Evolutionary conservation across 2,888 invertebrate genomes (phyloP).

Genomic region (Agriopis aurantiaria): DNA sequence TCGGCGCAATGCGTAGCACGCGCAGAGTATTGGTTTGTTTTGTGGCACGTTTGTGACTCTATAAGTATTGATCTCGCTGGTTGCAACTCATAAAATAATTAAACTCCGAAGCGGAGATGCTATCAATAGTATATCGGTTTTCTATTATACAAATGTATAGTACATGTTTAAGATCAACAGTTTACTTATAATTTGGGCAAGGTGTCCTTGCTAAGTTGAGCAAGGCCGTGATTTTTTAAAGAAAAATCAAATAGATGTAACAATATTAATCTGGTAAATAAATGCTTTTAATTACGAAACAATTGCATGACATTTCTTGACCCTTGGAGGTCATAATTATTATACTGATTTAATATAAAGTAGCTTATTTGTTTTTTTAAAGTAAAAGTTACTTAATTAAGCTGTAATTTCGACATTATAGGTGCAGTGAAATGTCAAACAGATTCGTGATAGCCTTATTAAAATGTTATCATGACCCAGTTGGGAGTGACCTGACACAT

Average conservation of each 20-base stretch:
- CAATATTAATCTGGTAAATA: not conserved
- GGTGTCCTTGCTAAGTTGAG: not conserved
- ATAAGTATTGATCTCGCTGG: too few relatives aligned
- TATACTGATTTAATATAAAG: not conserved
- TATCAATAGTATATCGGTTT: too few relatives aligned
- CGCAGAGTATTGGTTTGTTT: too few relatives aligned
- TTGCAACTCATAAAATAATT: too few relatives aligned
- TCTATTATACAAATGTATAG: too few relatives aligned
- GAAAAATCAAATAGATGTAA: not conserved
- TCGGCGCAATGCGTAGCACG: too few relatives aligned
- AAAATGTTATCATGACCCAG: slow-evolving; percentile 36
- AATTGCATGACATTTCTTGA: not conserved
- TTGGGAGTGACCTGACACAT: slow-evolving; percentile 18
- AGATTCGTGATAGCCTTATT: slow-evolving; percentile 15
- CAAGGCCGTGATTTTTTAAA: not conserved
- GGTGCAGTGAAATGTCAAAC: slow-evolving; percentile 33
- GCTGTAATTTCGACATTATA: slow-evolving; percentile 23
- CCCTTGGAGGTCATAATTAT: not conserved
- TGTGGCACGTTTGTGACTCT: too few relatives aligned
- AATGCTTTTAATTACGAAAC: not conserved
- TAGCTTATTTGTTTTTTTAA: slow-evolving; percentile 7
- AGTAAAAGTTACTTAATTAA: slow-evolving; percentile 32
- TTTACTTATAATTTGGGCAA: too few relatives aligned
- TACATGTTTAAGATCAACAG: too few relatives aligned
- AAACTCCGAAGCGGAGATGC: too few relatives aligned